Evolutionary conservation across 2,888 invertebrate species (phyloP).

Genomic region (Monopis laevigella): DNA sequence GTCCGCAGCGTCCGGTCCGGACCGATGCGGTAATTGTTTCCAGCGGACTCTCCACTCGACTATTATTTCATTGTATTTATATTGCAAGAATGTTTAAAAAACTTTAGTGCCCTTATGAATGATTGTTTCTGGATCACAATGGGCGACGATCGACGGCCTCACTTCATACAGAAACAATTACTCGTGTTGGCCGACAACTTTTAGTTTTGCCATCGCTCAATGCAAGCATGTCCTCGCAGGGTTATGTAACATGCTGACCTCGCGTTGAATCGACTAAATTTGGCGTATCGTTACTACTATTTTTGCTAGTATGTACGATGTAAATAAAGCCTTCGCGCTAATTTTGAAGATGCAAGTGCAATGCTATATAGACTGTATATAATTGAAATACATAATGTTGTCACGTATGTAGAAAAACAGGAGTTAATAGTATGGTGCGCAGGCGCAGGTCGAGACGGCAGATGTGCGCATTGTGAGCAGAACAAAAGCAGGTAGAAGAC

Average conservation of each 20-base stretch:
- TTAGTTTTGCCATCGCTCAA: constrained; percentile 31
- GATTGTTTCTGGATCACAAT: constrained; percentile 15
- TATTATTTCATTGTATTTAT: background rate
- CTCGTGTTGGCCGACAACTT: constrained; percentile 28
- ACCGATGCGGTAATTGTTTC: constrained; percentile 63
- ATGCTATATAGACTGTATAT: too few relatives aligned
- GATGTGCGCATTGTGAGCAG: constrained; percentile 56
- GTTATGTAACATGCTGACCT: constrained; percentile 46
- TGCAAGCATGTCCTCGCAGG: constrained; percentile 34
- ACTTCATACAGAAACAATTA: constrained; percentile 20
- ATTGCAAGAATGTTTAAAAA: constrained; percentile 11
- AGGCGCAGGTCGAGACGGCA: constrained; percentile 46
- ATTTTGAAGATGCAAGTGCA: too few relatives aligned
- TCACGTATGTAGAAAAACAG: too few relatives aligned
- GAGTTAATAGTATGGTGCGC: constrained; percentile 22
- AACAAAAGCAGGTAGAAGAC: constrained; percentile 63
- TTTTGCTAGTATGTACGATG: too few relatives aligned
- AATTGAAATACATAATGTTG: too few relatives aligned
- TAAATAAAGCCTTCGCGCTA: too few relatives aligned
- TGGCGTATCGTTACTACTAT: constrained; percentile 3
- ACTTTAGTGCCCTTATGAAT: constrained; percentile 19
- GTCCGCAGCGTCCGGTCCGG: constrained; percentile 38
- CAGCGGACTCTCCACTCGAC: constrained; percentile 26
- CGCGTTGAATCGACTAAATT: constrained; percentile 32
- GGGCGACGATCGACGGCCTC: background rate